Base-by-base conservation (phyloP, 2,888 invertebrate species). In the Acanthosoma haemorrhoidale region DNA sequence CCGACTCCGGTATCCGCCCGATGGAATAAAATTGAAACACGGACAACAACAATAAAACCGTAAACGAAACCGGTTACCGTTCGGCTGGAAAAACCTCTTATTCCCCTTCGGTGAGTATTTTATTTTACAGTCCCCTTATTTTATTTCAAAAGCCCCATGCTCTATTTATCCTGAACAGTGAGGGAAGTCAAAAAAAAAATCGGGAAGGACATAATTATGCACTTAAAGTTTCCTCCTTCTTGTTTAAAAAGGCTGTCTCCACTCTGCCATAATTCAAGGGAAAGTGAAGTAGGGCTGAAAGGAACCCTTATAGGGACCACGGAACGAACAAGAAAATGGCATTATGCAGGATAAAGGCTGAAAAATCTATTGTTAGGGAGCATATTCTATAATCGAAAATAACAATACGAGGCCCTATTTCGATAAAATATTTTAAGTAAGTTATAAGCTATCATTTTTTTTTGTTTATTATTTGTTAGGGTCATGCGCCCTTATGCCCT, bases 41-140 rank as follows among this genome's bases (percentile, higher is more conserved):
- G 51, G n/a, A 51, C 21, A 51, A 51, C 51, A 51, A 51, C 51
- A 25, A 51, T 51, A 51, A 51, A 51, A 25, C 29, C n/a, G 25
- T n/a, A 51, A 51, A 21, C 51, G 29, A 51, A 51, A 25, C 21
- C 29, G 25, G 29, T 51, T 51, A 51, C 21, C 29, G 51, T 25
- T 25, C 51, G n/a, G n/a, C 51, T 51, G 13, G 51, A n/a, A 51
- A 5, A n/a, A n/a, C n/a, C n/a, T 25, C 25, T 41, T 41, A 18
- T 41, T 21, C 43, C 29, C n/a, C n/a, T n/a, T 51, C 5, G 13
- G 2, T n/a, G 29, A n/a, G 51, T 51, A 51, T 51, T 51, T 51
- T 13, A 25, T 41, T 41, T 43, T n/a, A n/a, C n/a, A n/a, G 25
- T 43, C 29, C 25, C 11, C n/a, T 13, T 13, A 1, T 25, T 18